A percentile compares a stretch with the other conserved stretches of the same genome.
phyloP scores from a whole-genome alignment of 2,888 invertebrate species.

The Chromoteleia sp. region DNA sequence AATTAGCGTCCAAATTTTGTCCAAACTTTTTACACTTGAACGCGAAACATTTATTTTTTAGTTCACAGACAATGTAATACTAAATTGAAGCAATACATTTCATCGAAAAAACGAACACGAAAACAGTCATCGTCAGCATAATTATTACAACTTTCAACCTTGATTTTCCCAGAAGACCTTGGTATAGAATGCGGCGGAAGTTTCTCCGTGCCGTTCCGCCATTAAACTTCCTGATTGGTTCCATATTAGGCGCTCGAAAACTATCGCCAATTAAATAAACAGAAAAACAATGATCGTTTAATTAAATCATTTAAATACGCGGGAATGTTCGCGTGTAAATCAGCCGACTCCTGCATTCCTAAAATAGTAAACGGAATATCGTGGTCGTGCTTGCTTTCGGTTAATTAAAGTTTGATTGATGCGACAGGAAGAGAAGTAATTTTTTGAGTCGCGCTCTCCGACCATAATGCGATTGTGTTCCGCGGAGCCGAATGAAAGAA shows the following conservation, averaged over 20 bases:
- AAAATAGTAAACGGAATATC: conserved; percentile 24
- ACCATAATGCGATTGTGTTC: conserved; percentile 34
- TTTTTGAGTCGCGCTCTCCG: conserved; percentile 12
- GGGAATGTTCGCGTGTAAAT: conserved; percentile 31
- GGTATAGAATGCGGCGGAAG: conserved; percentile 24
- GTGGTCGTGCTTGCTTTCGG: conserved; percentile 25
- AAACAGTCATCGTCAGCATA: conserved; percentile 7
- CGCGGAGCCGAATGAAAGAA: not conserved
- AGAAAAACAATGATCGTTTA: conserved; percentile 55
- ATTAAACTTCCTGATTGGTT: conserved; percentile 22
- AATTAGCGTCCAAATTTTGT: too few species aligned
- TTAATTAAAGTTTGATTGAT: conserved; percentile 59
- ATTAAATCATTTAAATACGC: conserved; percentile 50
- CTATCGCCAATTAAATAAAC: conserved; percentile 57
- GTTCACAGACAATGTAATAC: too few species aligned
- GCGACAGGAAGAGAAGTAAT: conserved; percentile 25
- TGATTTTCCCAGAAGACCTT: conserved; percentile 57
- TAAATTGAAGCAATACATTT: conserved; percentile 10
- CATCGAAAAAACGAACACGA: conserved; percentile 12
- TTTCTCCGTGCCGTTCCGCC: conserved; percentile 30
- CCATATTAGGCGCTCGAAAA: conserved; percentile 56
- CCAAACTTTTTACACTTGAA: too few species aligned
- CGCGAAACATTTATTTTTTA: too few species aligned
- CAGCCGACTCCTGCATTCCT: conserved; percentile 24
- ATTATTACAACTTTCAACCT: conserved; percentile 56